These are phyloP conservation scores for Acropternis orthonyx DNA, from an alignment of 2,797 vertebrate genomes.

Conservation along the genomic window DNA sequence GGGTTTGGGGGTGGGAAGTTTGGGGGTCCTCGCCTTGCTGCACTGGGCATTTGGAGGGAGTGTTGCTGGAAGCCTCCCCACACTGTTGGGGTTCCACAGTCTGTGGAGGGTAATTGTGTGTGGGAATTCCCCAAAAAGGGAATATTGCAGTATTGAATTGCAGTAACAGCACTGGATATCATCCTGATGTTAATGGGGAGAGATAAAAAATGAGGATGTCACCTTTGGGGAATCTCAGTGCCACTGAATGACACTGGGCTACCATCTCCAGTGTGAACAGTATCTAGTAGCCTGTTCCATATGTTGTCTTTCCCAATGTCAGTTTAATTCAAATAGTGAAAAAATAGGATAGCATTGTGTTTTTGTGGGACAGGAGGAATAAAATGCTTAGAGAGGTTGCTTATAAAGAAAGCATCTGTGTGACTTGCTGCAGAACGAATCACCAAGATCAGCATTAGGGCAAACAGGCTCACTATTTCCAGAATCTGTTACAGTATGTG, in stretches of 20 bases:
- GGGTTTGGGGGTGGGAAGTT: neutral
- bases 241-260: neutral
- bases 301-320: neutral
- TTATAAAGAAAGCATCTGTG: neutral
- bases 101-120: neutral
- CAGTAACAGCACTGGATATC: neutral
- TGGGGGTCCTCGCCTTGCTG: neutral
- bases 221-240: neutral
- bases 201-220: neutral
- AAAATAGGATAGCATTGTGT: neutral
- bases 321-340: neutral
- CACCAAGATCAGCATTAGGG: neutral
- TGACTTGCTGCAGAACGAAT: neutral
- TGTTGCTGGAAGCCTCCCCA: neutral
- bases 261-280: neutral
- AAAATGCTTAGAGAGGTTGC: neutral
- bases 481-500: neutral
- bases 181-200: neutral
- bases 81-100: neutral
- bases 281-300: neutral
- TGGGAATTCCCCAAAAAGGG: neutral
- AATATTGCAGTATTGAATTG: neutral
- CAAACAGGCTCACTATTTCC: neutral
- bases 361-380: neutral
- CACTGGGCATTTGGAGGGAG: neutral